Evolutionary conservation across 2,113 vertebrate genomes (phyloP), one percentile per base, ranked within the genome.

Genomic region (Phalacrocorax pelagicus): DNA sequence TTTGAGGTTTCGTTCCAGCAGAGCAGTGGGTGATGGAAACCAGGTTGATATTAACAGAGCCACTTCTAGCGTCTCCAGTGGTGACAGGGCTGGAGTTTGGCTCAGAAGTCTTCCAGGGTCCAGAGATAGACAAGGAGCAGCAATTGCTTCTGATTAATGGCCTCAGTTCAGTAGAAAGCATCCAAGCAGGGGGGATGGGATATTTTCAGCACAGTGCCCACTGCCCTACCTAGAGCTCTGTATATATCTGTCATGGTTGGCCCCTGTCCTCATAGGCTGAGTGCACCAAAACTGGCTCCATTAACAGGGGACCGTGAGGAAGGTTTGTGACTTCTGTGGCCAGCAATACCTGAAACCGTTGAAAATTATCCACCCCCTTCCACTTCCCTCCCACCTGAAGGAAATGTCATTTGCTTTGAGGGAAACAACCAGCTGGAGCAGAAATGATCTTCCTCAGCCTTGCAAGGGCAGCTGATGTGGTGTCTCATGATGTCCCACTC

Each of bases 401-500:
- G 26, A 72, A 23, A 6, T 2, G 6, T 2, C 1, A 6, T 24
- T 38, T 52, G 3, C 30, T 47, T 30, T 27, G 2, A 5, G 18
- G 36, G 34, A 6, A 22, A 20, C 62, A 83, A 19, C 26, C 44
- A 30, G 11, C n/a, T 47, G 44, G 55, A 74, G 19, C 10, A 54
- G 40, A 63, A 88, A 51, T 1, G 1, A 13, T 26, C 38, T 71
- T 74, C 75, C 87, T 27, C 61, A 15, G 12, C 55, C 46, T 52
- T 2, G 0, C 12, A 11, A 54, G 67, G 47, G 38, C 24, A 72
- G 44, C 22, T 46, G 74, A 29, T 15, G 16, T 6, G 24, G 23
- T 19, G 47, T 16, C 61, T 59, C 1, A 0, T 23, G 62, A 40
- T 21, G 63, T 40, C 62, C 24, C 1, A 0, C 51, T 44, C 40